Base-by-base conservation (phyloP, 2,797 vertebrate genomes). In the Manis javanica region DNA sequence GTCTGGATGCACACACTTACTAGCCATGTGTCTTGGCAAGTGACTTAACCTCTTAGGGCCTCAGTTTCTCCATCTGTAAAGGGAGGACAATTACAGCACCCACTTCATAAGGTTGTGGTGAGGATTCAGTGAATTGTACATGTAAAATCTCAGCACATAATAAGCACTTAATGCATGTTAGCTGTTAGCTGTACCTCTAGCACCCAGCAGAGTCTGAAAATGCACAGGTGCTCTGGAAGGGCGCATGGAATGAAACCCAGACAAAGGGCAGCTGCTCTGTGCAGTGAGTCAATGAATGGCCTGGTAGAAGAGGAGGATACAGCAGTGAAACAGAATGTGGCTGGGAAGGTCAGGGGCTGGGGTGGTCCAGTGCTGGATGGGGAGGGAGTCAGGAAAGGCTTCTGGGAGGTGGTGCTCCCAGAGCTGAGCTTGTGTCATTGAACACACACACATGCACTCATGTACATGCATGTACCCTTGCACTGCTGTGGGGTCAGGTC, bases 21-120 rank as follows among this genome's bases (percentile, higher is more conserved):
- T 51, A 57, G n/a, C 57, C 19, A 0, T 49, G 72, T 88, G 86
- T 88, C 84, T 83, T 42, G 21, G 24, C 64, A 78, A 29, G 49
- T 81, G 77, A 61, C 87, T 81, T 82, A 63, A 77, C 42, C 23
- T 85, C 83, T 86, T 42, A 68, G 68, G 66, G 57, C n/a, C 69
- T 94, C 59, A 37, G 51, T 64, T 37, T 83, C 66, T 31, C 78
- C 9, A 14, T 64, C 92, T 91, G 29, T 86, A 83, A 89, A 95
- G 68, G 51, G 86, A 59, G 64, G 10, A 64, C 53, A 18, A 2
- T 69, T 29, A 55, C n/a, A 75, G 61, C 69, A 75, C 7, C 90
- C 85, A 2, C 29, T 59, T 79, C 63, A 51, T 23, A 51, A 59
- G 87, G 53, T 49, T 69, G n/a, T 87, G 23, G 24, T 82, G 34